Evolutionary conservation across 92 coral and sea anemone species (phyloP), one percentile per base, ranked within the genome.

Genomic region (Porites lobata): DNA sequence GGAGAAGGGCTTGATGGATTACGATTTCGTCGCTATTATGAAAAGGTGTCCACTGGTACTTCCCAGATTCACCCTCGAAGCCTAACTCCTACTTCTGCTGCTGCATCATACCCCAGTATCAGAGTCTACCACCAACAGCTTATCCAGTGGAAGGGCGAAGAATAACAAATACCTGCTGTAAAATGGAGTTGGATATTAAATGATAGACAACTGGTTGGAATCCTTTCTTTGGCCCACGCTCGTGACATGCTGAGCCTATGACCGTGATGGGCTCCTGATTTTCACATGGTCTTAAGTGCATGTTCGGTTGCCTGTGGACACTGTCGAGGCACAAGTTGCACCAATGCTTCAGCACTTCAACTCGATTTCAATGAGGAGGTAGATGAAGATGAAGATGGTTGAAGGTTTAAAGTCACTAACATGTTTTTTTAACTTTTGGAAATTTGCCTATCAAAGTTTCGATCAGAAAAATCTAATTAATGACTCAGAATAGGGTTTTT

Each of bases 241-340:
- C 32, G 32, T 29, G 32, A 29, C 32, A 29, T 29, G 3, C 32
- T 29, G 32, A 69, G 29, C 32, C 32, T 29, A 29, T 29, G 32
- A 29, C 32, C 32, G 32, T 29, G 32, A 29, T 29, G 32, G 32
- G 32, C 32, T 29, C 32, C 32, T 29, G 32, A 29, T 29, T 29
- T 29, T 29, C 32, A 29, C 32, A 29, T 29, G 32, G 54, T 26
- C 79, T 82, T 21, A 69, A 82, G 77, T 89, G 3, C 3, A 29
- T 29, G 84, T 51, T 63, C 78, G 3, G 69, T 63, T 17, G 88
- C 88, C 38, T 89, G 92, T 76, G 92, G 91, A 21, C 86, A 81
- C 83, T 88, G 91, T 67, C 71, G 62, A 62, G 91, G 92, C 50
- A 53, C 80, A 50, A 79, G 80, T 72, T 88, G 91, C 24, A 87